Evolutionary conservation across 1,140 invertebrate species (phyloP), one percentile per base, ranked within the genome.

Genomic region (Gonatopus flavifemur): DNA sequence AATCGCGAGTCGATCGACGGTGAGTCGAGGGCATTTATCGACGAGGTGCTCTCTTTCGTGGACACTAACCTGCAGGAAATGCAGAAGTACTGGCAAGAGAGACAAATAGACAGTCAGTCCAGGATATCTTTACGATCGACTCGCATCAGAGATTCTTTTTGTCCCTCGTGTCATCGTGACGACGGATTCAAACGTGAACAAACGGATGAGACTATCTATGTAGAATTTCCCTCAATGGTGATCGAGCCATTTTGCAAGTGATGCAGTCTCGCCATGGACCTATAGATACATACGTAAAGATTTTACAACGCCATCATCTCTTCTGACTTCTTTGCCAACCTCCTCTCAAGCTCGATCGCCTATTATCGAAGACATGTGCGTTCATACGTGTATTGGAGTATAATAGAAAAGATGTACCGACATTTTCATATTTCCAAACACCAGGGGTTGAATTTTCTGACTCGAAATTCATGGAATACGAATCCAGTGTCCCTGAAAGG

Each of bases 281-380:
- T 57, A 55, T n/a, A n/a, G n/a, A n/a, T n/a, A n/a, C n/a, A n/a
- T 69, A 67, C 51, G 54, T 25, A 54, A 38, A 44, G 44, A 66
- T 51, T 73, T 73, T 72, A 73, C 66, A 65, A 44, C 65, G 62
- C 65, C 49, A 68, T 72, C 62, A 62, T 61, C 48, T 57, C 48
- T 53, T 59, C 40, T 50, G 66, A 60, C 62, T 70, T 71, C 69
- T 72, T 69, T 68, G 66, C n/a, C n/a, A n/a, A n/a, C n/a, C n/a
- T n/a, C n/a, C n/a, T n/a, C n/a, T n/a, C n/a, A n/a, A n/a, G n/a
- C n/a, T n/a, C n/a, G n/a, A n/a, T n/a, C n/a, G n/a, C n/a, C n/a
- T n/a, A n/a, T n/a, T n/a, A n/a, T n/a, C n/a, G n/a, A n/a, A n/a
- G n/a, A n/a, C n/a, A n/a, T n/a, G n/a, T n/a, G n/a, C n/a, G n/a